A percentile compares a stretch with the other conserved stretches of the same genome.
Evolutionary conservation across 2,113 vertebrate species (phyloP).

Genomic region (Chionomys nivalis): DNA sequence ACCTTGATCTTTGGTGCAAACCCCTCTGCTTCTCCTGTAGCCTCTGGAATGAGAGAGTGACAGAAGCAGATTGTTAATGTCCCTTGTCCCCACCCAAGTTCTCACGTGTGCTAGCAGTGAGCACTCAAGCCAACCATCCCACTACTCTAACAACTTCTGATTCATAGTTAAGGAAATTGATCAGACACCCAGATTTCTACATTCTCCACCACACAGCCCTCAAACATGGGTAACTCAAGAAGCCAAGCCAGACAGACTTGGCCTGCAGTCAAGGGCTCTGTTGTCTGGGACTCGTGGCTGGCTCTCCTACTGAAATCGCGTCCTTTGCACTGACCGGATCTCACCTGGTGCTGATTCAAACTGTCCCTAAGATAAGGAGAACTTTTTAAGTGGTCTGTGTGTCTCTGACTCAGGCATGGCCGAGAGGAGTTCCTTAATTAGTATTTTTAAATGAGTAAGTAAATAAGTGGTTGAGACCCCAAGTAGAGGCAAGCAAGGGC

Average conservation of each 20-base stretch:
- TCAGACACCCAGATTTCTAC: accelerated
- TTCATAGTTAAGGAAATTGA: not conserved
- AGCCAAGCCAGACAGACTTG: accelerated
- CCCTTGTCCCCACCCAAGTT: accelerated
- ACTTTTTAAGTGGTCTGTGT: accelerated
- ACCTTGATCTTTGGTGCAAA: accelerated
- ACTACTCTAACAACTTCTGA: accelerated
- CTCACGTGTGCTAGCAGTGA: accelerated
- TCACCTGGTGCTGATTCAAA: accelerated
- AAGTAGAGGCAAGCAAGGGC: accelerated
- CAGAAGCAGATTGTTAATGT: not conserved
- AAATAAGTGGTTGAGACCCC: not conserved
- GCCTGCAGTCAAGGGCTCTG: accelerated
- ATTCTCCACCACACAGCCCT: accelerated
- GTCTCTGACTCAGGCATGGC: not conserved
- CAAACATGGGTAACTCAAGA: accelerated
- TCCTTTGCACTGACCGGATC: accelerated
- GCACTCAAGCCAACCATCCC: not conserved
- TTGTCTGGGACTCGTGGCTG: accelerated
- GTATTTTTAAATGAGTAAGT: not conserved
- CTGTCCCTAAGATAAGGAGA: accelerated
- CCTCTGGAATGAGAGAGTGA: not conserved
- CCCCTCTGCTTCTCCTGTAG: no score
- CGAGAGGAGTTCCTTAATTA: not conserved
- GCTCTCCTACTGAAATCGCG: accelerated